Conservation (phyloP, 2,113 vertebrate species). For the Platycercus adscitus region DNA sequence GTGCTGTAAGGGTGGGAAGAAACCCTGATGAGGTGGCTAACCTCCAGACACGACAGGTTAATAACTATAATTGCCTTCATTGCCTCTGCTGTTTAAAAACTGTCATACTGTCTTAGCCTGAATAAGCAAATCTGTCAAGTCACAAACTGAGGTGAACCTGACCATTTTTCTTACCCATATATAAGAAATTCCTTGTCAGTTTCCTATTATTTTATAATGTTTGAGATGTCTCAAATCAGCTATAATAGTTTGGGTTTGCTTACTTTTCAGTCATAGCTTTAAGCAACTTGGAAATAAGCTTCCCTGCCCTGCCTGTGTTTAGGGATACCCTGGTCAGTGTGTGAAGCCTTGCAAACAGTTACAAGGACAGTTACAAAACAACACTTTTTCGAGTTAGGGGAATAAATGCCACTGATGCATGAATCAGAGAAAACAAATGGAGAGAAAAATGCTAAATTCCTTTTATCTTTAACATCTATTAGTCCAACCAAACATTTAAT, state of each 20-base stretch:
- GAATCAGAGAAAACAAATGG: background rate
- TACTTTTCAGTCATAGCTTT: background rate
- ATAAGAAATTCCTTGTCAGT: background rate
- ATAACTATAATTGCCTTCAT: background rate
- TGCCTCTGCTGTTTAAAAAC: background rate
- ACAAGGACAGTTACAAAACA: background rate
- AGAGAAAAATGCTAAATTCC: background rate
- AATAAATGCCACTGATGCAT: background rate
- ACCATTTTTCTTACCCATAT: background rate
- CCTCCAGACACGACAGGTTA: background rate
- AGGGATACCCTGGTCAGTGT: background rate
- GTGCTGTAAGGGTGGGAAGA: background rate
- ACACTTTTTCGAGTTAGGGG: background rate
- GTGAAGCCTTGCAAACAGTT: background rate
- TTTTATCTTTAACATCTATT: background rate
- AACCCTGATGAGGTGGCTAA: background rate
- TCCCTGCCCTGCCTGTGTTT: background rate
- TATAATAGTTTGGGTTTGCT: background rate
- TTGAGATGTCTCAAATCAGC: background rate
- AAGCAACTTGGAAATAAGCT: background rate
- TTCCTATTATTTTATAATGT: background rate
- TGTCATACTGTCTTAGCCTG: background rate
- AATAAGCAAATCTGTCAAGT: background rate
- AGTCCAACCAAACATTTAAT: background rate
- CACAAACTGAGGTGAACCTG: background rate